Evolutionary conservation across 2,888 invertebrate species (phyloP).

Genomic region (Ernsta delagoae): DNA sequence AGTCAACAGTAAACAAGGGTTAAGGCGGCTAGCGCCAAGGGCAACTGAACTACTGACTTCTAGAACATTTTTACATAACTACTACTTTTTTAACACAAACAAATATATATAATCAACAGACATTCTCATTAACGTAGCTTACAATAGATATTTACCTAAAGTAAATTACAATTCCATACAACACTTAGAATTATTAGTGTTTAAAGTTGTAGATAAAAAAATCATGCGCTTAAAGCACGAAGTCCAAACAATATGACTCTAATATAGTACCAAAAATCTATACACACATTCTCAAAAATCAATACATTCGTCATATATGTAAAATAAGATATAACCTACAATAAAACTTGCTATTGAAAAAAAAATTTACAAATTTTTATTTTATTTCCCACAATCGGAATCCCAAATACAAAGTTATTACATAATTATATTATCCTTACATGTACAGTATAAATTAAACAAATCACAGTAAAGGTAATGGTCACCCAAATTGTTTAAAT

Average conservation of each 20-base stretch:
- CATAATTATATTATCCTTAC: conserved; percentile 47
- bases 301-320: conserved; percentile 55
- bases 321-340: conserved; percentile 48
- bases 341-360: conserved; percentile 48
- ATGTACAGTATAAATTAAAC: conserved; percentile 66
- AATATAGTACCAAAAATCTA: conserved; percentile 54
- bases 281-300: conserved; percentile 48
- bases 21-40: conserved; percentile 43
- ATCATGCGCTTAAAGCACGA: conserved; percentile 80
- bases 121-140: conserved; percentile 42
- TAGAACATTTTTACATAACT: conserved; percentile 34
- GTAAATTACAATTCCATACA: conserved; percentile 71
- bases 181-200: conserved; percentile 55
- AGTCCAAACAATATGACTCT: conserved; percentile 65
- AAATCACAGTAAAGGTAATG: conserved; percentile 80
- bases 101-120: conserved; percentile 23
- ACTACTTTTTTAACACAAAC: conserved; percentile 3
- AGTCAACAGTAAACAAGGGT: conserved; percentile 40
- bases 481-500: conserved; percentile 61
- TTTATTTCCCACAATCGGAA: conserved; percentile 56
- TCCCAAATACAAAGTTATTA: conserved; percentile 59
- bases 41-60: conserved; percentile 43
- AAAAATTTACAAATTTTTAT: conserved; percentile 11
- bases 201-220: conserved; percentile 61
- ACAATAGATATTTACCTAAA: conserved; percentile 52